Evolutionary conservation across 2,797 vertebrate species (phyloP).

Genomic region (Mallotus villosus): DNA sequence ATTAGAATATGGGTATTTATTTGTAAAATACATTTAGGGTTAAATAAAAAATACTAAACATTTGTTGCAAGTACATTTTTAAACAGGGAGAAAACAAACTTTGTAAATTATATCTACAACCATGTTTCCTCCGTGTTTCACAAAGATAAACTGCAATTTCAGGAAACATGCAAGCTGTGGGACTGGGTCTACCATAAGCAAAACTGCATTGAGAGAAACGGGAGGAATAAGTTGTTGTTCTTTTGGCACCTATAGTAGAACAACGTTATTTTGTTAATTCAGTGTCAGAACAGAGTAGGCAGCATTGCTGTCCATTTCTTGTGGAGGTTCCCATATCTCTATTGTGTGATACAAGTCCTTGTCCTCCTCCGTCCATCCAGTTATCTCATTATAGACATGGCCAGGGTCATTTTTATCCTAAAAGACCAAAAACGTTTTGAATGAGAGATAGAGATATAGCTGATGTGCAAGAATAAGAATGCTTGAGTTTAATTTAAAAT

Average conservation of each 20-base stretch:
- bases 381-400: slow-evolving; percentile 32
- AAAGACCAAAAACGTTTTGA: background rate
- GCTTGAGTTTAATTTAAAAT: background rate
- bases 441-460: background rate
- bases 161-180: slow-evolving; percentile 14
- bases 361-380: background rate
- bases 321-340: background rate
- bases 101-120: background rate
- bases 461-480: background rate
- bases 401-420: slow-evolving; percentile 4
- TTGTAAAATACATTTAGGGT: background rate
- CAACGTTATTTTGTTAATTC: slow-evolving; percentile 4
- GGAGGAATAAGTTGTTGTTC: too few species aligned
- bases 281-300: slow-evolving; percentile 19
- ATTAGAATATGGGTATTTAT: background rate
- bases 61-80: background rate
- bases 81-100: background rate
- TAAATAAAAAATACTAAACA: background rate
- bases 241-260: background rate
- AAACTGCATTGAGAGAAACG: too few species aligned
- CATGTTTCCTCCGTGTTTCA: background rate
- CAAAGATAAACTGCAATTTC: slow-evolving; percentile 10
- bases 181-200: too few species aligned
- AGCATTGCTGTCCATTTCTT: background rate
- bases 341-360: slow-evolving; percentile 8